Evolutionary conservation across 2,888 invertebrate species (phyloP), one percentile per base, ranked within the genome.

Genomic region (Dermolepida albohirtum): DNA sequence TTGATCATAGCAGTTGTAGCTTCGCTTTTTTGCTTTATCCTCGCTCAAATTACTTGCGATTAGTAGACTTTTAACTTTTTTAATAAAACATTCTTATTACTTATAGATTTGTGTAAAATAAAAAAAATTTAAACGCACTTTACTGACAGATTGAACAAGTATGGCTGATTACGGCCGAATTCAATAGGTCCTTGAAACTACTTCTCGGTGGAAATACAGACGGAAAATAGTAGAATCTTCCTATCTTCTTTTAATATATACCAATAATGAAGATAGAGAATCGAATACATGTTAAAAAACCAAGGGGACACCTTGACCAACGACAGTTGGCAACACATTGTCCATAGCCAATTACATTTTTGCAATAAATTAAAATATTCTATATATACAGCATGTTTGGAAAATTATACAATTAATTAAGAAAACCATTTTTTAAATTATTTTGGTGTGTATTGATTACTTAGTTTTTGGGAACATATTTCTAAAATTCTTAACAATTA

Each of bases 1-100:
- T 69, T 65, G 51, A 69, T 65, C 69, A 69, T 69, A 66, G 65
- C 66, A 50, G 66, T 43, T 43, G 10, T 29, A 16, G 16, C 17
- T 11, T 10, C 14, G 17, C 27, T 40, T 51, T 51, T 54, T 47
- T 59, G 29, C 59, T 43, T 62, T 62, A 22, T 62, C 34, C 27
- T 47, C 34, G 4, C 16, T 40, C 6, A 16, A 16, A 41, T 11
- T 40, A 11, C n/a, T 40, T 16, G 11, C 11, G 11, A 8, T 17
- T n/a, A 39, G 4, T 17, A 11, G 5, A 4, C 0, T 34, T 62
- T 34, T 16, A 34, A 47, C 39, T 12, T 47, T 5, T 34, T 34
- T 62, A 34, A 62, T 16, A 49, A 39, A 62, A 44, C 59, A 62
- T 62, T 27, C 43, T 57, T 43, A 57, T 6, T 43, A 17, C 27